Conservation (phyloP, 92 coral and sea anemone genomes). For the Actinernus sp. region DNA sequence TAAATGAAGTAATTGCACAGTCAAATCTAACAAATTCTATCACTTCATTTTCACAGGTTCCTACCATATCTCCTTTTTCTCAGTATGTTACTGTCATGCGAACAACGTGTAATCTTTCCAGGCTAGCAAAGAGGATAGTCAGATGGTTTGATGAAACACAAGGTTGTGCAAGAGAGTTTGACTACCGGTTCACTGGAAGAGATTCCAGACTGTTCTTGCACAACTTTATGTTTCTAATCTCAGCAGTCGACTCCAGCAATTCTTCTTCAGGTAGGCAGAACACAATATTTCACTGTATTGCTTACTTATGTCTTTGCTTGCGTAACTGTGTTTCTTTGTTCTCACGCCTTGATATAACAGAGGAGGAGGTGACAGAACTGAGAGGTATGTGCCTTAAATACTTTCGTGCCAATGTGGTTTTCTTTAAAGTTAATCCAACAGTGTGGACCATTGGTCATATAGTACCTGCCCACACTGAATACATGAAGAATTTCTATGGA, state of each 20-base stretch:
- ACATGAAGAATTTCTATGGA: conserved; percentile 44
- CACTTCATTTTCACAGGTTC: conserved; percentile 19
- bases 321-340: conserved; percentile 61
- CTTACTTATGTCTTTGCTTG: conserved; percentile 34
- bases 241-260: conserved; percentile 22
- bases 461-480: conserved; percentile 49
- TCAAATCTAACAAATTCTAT: background rate
- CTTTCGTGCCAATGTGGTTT: conserved; percentile 10
- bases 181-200: conserved; percentile 45
- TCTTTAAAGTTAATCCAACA: conserved; percentile 27
- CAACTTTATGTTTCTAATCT: conserved; percentile 44
- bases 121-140: conserved; percentile 12
- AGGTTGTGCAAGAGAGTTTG: conserved; percentile 16
- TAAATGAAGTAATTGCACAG: conserved; percentile 12
- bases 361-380: conserved; percentile 19
- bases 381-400: conserved; percentile 23
- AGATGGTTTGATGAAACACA: conserved; percentile 10
- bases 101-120: conserved; percentile 2
- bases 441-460: conserved; percentile 46
- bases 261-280: conserved; percentile 5
- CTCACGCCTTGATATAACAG: conserved; percentile 13
- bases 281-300: conserved; percentile 28
- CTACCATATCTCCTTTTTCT: conserved; percentile 9
- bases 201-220: conserved; percentile 44
- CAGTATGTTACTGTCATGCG: conserved; percentile 17